Base-by-base conservation (phyloP, 2,888 invertebrate species). In the Euzetes globulus region DNA sequence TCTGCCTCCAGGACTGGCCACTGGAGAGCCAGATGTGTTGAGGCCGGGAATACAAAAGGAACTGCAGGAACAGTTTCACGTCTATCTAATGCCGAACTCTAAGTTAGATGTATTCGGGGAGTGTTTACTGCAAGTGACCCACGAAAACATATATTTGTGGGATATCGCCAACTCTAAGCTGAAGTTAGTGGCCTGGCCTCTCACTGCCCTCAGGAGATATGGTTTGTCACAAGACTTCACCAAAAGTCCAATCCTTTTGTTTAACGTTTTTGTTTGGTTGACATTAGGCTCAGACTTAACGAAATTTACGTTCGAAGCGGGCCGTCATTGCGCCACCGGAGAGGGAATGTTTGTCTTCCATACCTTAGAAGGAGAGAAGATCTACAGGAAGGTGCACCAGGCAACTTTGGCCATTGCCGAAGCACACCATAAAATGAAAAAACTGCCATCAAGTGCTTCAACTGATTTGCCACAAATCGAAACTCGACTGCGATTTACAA, bases 331-430 rank as follows among this genome's bases (percentile, higher is more conserved):
- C 76, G 76, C 77, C 13, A 81, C 81, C 19, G 81, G 81, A n/a
- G 81, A 81, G 76, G 81, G 81, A 13, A 77, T 81, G 77, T 81
- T 81, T 78, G 78, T 80, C 9, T 79, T 81, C 74, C 80, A 79
- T 73, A 80, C 80, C 17, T 72, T 77, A 5, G 78, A 80, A 55
- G 80, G 79, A 29, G 80, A 80, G 55, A 77, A 78, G 72, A 80
- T 81, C 58, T 81, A 81, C 75, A 77, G 79, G 17, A 80, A 79
- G 75, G 79, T 81, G 29, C 80, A 80, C 73, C 78, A 78, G 55
- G 80, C 80, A 19, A 79, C 79, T 19, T 72, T 79, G 29, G 78
- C 79, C 17, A 79, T 79, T 41, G 79, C 79, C 72, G 79, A 79
- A 75, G 79, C 78, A 65, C 79, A 79, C 77, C 77, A 78, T 72